Base-by-base conservation (phyloP, 2,888 invertebrate species). In the Ichneumoninae sp. region DNA sequence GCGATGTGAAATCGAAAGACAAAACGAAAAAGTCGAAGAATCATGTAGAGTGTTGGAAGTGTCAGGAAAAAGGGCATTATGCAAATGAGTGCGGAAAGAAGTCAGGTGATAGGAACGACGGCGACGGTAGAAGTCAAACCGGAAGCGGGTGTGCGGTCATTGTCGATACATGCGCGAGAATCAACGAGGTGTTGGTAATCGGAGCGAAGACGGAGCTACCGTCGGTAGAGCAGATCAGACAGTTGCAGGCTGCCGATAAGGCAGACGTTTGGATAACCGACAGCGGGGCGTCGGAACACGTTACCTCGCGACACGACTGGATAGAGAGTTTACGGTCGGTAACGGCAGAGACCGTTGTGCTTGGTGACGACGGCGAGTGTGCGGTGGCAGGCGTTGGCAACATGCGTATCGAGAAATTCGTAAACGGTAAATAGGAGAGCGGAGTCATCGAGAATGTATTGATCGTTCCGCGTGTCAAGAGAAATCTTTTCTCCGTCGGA, bases 401-500 rank as follows among this genome's bases (percentile, higher is more conserved):
- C 13, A 77, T 91, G 2, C 54, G 83, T 26, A 86, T 91, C 30
- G 79, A 88, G 70, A 88, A 79, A 30, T 71, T 79, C 22, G 77
- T 88, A 19, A 84, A 90, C 68, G 86, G 86, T 19, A 80, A 86
- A 80, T 91, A 91, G 90, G 69, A 82, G 30, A 57, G 83, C 30
- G 68, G 86, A 4, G 22, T 66, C 3, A 85, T 91, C 33, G 74
- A 86, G 3, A 83, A 90, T 84, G 87, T 89, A 50, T 70, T 90
- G 79, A 92, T 90, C 87, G 89, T 93, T 4, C 92, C 91, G 10
- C 84, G 84, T 0, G 82, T 93, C n/a, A 65, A 85, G 16, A 89
- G 89, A 85, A 92, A 93, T 75, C 71, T 93, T 13, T 92, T 93
- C 76, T 93, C 91, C 0, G 91, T 92, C 82, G 92, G 91, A 1